Evolutionary conservation across 1,140 invertebrate genomes (phyloP), one percentile per base, ranked within the genome.

Genomic region (Diprion similis): DNA sequence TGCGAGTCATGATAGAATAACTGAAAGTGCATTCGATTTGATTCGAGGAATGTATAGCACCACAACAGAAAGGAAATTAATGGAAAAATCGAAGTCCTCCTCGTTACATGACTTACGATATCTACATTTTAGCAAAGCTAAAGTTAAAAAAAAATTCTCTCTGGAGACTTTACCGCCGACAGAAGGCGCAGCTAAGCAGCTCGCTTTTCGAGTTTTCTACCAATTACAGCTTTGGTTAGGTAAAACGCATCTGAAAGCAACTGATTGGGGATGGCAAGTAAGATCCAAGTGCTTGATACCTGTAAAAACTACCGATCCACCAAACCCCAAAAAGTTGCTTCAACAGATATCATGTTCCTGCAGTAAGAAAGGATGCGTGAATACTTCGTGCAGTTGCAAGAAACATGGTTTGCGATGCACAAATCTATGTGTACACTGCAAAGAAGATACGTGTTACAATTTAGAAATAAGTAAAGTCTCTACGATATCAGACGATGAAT

Each of bases 201-300:
- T 77, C 67, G 9, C 65, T 17, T 73, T 70, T 51, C 59, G 77
- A 46, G 74, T 75, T n/a, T 76, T 74, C 65, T 74, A 75, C 64
- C 77, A 79, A 66, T 10, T 77, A 17, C 76, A 79, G 67, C 15
- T 46, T 10, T 79, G 78, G 70, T 67, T 78, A 68, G 78, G 76
- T 3, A 67, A 79, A n/a, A 64, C 66, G 17, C 17, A 64, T 46
- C 47, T 75, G 45, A 17, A 67, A 47, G 18, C 69, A 46, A 66
- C 65, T 0, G 64, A 71, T 65, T 77, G 71, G 68, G 73, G 73
- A 15, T 77, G 76, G 76, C 2, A 67, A 71, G 15, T 73, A 11
- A 3, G 7, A 68, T 13, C 75, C 0, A 72, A 73, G 15, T 11
- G 51, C 46, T 59, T 77, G 11, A 45, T 71, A 9, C 73, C 73